A percentile compares a stretch with the other conserved stretches of the same genome.
These are phyloP conservation scores for Acropternis orthonyx DNA, from an alignment of 2,797 vertebrate genomes.

Conservation along the genomic window DNA sequence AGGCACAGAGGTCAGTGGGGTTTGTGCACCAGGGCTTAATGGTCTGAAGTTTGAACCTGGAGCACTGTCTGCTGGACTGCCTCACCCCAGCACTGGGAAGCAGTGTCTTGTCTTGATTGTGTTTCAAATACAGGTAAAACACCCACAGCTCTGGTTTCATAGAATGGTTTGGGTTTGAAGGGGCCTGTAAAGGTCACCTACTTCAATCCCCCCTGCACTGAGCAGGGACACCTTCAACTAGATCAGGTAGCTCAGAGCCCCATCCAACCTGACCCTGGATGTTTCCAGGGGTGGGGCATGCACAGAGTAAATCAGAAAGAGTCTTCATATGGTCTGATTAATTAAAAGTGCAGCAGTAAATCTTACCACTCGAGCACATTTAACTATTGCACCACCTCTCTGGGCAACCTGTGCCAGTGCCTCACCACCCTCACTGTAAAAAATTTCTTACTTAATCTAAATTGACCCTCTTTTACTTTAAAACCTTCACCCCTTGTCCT, in stretches of 20 bases:
- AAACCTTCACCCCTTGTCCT: not conserved
- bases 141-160: rapidly evolving
- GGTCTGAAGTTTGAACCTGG: not conserved
- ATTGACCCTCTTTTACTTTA: not conserved
- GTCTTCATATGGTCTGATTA: not conserved
- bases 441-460: not conserved
- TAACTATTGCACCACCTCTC: not conserved
- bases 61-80: not conserved
- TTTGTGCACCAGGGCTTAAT: not conserved
- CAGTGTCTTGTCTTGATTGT: not conserved
- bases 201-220: not conserved
- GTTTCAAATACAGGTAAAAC: not conserved
- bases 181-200: not conserved
- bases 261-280: not conserved
- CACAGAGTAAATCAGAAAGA: not conserved
- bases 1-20: not conserved
- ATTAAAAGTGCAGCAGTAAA: not conserved
- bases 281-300: not conserved
- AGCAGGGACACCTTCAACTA: not conserved
- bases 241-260: not conserved
- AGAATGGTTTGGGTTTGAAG: not conserved
- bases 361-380: not conserved
- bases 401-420: too few species aligned
- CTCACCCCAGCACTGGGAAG: not conserved
- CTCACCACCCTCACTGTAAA: not conserved